Evolutionary conservation across 2,888 invertebrate genomes (phyloP), one percentile per base, ranked within the genome.

Genomic region (Cosmopolites sordidus): DNA sequence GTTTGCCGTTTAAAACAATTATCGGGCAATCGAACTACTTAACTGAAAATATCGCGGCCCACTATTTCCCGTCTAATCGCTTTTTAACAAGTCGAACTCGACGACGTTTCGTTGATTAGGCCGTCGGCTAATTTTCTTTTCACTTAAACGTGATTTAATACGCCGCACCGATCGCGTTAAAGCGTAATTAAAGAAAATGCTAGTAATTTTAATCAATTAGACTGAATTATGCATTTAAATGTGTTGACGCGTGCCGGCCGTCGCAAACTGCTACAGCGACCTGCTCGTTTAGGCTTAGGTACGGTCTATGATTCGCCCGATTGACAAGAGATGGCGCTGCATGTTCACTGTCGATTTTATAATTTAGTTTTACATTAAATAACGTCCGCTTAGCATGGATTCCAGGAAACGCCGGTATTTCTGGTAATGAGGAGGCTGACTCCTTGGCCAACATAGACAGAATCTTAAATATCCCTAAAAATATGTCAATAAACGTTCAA

Each of bases 121-220:
- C 65, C 69, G 22, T 22, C 22, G 22, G 22, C 66, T 65, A 68
- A 69, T 70, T 71, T 68, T 67, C 65, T 62, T 62, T 56, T 62
- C 64, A 60, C 62, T 64, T 63, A 60, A 68, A 63, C 69, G 66
- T 66, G 68, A 69, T 69, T 66, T 70, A 69, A 68, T 69, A 62
- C 33, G 33, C 3, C 11, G 11, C 3, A 12, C 65, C 66, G 68
- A 70, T 69, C 67, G 64, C 65, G 64, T 69, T 67, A 68, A 66
- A 68, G 60, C 68, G 68, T 70, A 71, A 73, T 73, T 72, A 73
- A 70, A 69, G 67, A 66, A 71, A 72, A 72, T 73, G 70, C 69
- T 69, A 66, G 69, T 72, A 73, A 73, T 72, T 73, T 72, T 66
- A 67, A 69, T 68, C 71, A 72, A 73, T 73, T 72, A 71, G 56